Evolutionary conservation across 2,888 invertebrate genomes (phyloP).

Genomic region (Napeogenes sylphis): DNA sequence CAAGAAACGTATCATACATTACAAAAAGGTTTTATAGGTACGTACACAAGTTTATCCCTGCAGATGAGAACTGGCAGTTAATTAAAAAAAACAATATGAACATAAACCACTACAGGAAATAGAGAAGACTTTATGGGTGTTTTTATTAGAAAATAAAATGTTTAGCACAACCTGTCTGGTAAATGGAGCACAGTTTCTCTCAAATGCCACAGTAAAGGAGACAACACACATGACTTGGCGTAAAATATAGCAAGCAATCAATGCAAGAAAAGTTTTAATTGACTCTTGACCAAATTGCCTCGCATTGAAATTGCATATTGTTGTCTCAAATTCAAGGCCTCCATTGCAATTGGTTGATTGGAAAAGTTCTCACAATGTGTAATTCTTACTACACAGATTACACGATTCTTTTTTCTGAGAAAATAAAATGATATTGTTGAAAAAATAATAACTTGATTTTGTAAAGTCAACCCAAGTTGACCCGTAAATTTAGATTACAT

Average conservation of each 20-base stretch:
- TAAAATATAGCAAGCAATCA: conserved; percentile 13
- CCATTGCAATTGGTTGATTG: conserved; percentile 9
- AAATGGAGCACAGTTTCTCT: neutral
- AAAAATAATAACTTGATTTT: neutral
- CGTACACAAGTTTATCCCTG: too few species aligned
- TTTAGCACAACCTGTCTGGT: too few species aligned
- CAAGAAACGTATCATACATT: too few species aligned
- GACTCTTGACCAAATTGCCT: conserved; percentile 30
- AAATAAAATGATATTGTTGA: neutral
- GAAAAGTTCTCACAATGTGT: conserved; percentile 8
- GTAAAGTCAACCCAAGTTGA: neutral
- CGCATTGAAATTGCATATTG: conserved; percentile 28
- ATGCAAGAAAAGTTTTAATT: conserved; percentile 26
- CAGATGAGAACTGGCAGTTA: too few species aligned
- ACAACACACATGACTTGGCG: neutral
- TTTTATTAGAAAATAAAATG: too few species aligned
- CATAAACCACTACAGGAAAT: too few species aligned
- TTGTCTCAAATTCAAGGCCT: conserved; percentile 31
- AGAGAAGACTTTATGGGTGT: too few species aligned
- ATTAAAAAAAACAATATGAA: too few species aligned
- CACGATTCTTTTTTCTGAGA: conserved; percentile 1
- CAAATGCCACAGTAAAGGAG: neutral
- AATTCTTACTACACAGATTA: neutral
- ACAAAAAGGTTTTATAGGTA: too few species aligned
- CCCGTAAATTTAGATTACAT: too few species aligned